Conservation (phyloP, 2,113 vertebrate species). For the Machaerirhynchus nigripectus region DNA sequence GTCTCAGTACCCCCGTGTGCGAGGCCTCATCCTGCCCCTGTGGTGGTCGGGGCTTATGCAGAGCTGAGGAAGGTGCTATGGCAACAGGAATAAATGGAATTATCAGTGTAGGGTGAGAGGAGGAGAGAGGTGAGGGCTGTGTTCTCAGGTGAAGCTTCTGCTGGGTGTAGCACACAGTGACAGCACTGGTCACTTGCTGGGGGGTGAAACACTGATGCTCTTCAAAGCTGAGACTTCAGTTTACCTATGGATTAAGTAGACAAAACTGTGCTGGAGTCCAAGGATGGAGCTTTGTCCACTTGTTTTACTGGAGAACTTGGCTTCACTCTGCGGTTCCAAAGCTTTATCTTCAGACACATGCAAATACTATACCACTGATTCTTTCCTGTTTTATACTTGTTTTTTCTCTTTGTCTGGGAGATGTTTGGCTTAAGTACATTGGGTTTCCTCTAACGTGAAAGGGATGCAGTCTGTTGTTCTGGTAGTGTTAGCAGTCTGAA, state of each 20-base stretch:
- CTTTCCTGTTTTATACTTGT: neutral
- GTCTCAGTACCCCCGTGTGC: fast-evolving
- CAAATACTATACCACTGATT: neutral
- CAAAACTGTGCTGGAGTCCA: neutral
- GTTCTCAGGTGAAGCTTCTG: neutral
- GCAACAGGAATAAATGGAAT: neutral
- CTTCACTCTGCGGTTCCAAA: neutral
- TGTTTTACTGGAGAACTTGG: neutral
- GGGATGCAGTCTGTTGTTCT: neutral
- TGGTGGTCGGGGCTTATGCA: fast-evolving
- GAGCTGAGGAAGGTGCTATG: neutral
- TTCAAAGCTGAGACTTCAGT: neutral
- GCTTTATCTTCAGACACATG: neutral
- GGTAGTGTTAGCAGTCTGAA: neutral
- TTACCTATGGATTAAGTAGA: neutral
- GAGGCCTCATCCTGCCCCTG: neutral
- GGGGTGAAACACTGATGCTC: neutral
- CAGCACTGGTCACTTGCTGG: fast-evolving
- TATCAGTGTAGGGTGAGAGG: neutral
- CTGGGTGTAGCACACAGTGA: neutral
- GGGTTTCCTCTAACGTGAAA: neutral
- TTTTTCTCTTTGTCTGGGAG: neutral
- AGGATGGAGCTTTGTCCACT: neutral
- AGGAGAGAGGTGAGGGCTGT: neutral
- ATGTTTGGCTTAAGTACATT: neutral